phyloP scores from a whole-genome alignment of 2,113 vertebrate genomes.

The Antidorcas marsupialis region DNA sequence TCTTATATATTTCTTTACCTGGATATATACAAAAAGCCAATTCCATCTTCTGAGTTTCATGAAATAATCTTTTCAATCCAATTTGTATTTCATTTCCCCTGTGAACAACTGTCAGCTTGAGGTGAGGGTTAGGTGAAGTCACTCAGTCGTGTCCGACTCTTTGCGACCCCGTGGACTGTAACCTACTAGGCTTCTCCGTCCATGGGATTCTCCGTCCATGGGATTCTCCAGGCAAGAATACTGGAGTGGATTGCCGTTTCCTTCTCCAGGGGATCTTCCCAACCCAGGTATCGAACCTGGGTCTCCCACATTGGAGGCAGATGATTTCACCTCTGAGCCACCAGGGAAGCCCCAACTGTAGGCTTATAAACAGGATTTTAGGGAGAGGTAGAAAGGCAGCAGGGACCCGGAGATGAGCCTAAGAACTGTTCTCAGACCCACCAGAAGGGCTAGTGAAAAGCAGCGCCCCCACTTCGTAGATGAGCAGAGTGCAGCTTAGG shows the following conservation, averaged over 20 bases:
- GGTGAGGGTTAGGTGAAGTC: too few species aligned
- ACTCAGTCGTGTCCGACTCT: too few species aligned
- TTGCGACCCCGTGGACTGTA: too few species aligned
- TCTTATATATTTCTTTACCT: neutral
- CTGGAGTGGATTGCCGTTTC: too few species aligned
- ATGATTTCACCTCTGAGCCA: too few species aligned
- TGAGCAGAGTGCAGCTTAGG: neutral
- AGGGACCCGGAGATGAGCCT: neutral
- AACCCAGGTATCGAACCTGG: too few species aligned
- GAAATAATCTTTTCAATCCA: neutral
- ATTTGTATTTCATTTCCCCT: neutral
- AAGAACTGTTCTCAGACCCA: neutral
- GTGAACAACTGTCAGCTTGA: neutral
- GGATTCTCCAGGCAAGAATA: too few species aligned
- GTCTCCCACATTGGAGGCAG: too few species aligned
- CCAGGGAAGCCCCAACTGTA: neutral
- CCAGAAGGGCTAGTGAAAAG: neutral
- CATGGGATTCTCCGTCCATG: too few species aligned
- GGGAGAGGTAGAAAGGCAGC: neutral
- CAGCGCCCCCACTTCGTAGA: fast-evolving
- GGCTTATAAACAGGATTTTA: neutral
- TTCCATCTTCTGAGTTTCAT: neutral
- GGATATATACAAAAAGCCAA: neutral
- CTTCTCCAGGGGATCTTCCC: too few species aligned
- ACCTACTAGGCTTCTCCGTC: too few species aligned